Evolutionary conservation across 2,797 vertebrate species (phyloP).

Genomic region (Melanotaenia nigrans): DNA sequence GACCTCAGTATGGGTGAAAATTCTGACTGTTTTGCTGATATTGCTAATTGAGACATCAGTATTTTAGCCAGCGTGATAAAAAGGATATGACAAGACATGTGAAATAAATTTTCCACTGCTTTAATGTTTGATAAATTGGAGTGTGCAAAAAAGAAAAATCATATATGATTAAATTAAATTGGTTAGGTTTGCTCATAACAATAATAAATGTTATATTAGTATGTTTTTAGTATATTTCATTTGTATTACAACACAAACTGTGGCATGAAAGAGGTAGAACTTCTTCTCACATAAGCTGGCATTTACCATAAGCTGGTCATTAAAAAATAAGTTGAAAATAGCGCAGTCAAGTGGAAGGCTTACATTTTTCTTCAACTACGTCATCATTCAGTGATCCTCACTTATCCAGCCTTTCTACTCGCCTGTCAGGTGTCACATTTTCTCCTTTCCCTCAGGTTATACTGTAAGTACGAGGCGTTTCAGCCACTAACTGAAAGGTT

Average conservation of each 20-base stretch:
- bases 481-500: conserved; percentile 51
- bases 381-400: conserved; percentile 36
- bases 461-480: conserved; percentile 22
- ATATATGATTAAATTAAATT: background rate
- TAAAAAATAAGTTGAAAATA: background rate
- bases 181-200: background rate
- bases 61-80: background rate
- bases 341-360: background rate
- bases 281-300: conserved; percentile 10
- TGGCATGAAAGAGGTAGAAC: conserved; percentile 10
- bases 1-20: conserved; percentile 17
- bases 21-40: conserved; percentile 11
- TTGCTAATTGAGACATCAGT: background rate
- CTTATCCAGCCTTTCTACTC: conserved; percentile 48
- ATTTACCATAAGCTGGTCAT: conserved; percentile 12
- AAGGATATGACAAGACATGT: background rate
- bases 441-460: conserved; percentile 65
- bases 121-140: background rate
- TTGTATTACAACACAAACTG: conserved; percentile 14
- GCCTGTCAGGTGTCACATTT: conserved; percentile 41
- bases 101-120: background rate
- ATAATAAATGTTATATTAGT: background rate
- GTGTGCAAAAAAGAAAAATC: background rate
- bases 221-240: conserved; percentile 3
- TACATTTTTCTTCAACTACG: background rate